Base-by-base conservation (phyloP, 2,888 invertebrate species). In the Ethmia dodecea region DNA sequence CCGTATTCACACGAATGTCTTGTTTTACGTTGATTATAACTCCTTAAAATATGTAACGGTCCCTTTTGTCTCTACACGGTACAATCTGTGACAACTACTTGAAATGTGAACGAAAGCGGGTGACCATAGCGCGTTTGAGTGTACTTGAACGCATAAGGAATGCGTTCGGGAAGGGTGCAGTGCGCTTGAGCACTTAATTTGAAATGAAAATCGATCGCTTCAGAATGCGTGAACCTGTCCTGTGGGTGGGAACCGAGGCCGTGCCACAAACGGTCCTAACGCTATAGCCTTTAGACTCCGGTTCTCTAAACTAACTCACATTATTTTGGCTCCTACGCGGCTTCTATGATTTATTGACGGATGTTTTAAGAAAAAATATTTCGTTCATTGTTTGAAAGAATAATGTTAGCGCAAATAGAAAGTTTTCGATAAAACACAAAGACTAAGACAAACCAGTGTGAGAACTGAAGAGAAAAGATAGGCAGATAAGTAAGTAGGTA, bases 181-280 rank as follows among this genome's bases (percentile, higher is more conserved):
- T 54, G 57, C 54, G 55, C 53, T 49, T 55, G 56, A 55, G 68
- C 55, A 59, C 60, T 69, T 72, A 76, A 77, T 76, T 79, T 78
- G 70, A 76, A 79, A 79, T 76, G 74, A 79, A 81, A 80, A 80
- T 77, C 73, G 64, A 74, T 71, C 67, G 65, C 69, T 73, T 73
- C 71, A 73, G 67, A 62, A 60, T 67, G 64, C 63, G 62, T 57
- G 57, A 77, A 80, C 78, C 73, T 62, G 78, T 75, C 69, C 58
- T 56, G 80, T 83, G 70, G 80, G 81, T 64, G 77, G 62, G 43
- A 63, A 50, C 34, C 45, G 50, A 62, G 53, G 62, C 76, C 77
- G 64, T 70, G 43, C 49, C 57, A 50, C 58, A 49, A 68, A 64
- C 60, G 66, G 63, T 62, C 50, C 52, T 47, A 57, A 52, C 59